A percentile compares a stretch with the other conserved stretches of the same genome.
phyloP scores from a whole-genome alignment of 2,797 vertebrate species.

The Benthosema pterotum region DNA sequence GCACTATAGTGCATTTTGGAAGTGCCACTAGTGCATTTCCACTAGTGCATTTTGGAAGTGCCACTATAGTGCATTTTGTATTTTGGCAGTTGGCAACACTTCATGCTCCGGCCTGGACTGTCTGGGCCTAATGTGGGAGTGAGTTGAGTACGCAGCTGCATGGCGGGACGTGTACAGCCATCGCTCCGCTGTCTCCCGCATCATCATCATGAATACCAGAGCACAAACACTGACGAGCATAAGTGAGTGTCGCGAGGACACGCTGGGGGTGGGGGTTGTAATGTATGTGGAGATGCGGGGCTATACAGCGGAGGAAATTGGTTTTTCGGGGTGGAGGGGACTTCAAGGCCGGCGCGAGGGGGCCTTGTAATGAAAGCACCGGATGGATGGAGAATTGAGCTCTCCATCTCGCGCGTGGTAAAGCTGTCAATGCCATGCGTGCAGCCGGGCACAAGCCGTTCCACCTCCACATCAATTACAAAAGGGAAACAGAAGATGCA shows the following conservation, averaged over 20 bases:
- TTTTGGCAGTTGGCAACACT: no score
- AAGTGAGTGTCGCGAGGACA: conserved; percentile 37
- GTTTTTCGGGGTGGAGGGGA: conserved; percentile 57
- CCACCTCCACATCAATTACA: conserved; percentile 27
- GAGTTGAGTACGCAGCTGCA: no score
- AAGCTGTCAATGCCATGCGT: conserved; percentile 49
- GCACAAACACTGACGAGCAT: conserved; percentile 45
- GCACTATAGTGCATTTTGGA: no score
- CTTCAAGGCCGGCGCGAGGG: conserved; percentile 59
- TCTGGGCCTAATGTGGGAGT: conserved; percentile 32
- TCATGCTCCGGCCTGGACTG: no score
- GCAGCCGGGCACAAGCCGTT: conserved; percentile 28
- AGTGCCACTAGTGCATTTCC: no score
- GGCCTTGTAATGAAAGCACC: conserved; percentile 56
- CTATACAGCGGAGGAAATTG: conserved; percentile 64
- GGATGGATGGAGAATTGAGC: conserved; percentile 42
- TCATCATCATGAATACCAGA: conserved; percentile 35
- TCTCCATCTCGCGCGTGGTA: conserved; percentile 54
- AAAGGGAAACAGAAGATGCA: conserved; percentile 4
- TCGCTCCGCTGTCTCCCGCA: conserved; percentile 27
- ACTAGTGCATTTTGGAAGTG: no score
- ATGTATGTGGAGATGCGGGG: conserved; percentile 52
- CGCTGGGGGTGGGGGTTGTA: conserved; percentile 34
- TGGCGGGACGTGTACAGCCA: conserved; percentile 17
- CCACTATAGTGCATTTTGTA: no score